Evolutionary conservation across 2,888 invertebrate species (phyloP), one percentile per base, ranked within the genome.

Genomic region (Amaurobius ferox): DNA sequence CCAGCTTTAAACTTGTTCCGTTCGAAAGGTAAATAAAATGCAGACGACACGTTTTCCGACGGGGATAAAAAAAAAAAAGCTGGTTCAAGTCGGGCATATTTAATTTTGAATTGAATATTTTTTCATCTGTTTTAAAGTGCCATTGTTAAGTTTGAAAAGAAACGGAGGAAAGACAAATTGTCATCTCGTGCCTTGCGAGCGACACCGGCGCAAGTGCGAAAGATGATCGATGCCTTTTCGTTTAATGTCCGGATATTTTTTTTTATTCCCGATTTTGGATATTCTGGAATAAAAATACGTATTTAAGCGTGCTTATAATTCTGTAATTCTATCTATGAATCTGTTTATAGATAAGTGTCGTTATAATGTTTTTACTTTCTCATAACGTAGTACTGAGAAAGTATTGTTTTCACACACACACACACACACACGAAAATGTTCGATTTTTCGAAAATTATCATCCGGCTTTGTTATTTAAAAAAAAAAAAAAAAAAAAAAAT

Each of bases 81-180:
- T 9, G 9, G 5, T 9, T 2, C 19, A 23, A 7, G 5, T 55
- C 55, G 23, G 19, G 19, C 23, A 55, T 55, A 55, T 55, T 55
- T 55, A 55, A 55, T 55, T 55, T 23, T 55, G 23, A 23, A 55
- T 55, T 55, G 19, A 55, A 55, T 55, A 55, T 55, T 44, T 44
- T 44, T 44, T 44, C 44, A 44, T 44, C 44, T 44, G 16, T 55
- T 55, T 55, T 55, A 23, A 55, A 55, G 55, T 55, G 55, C 55
- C 55, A 55, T 55, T 55, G 55, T 55, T 55, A 55, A 55, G 23
- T 55, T 23, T 55, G 55, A 55, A 55, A 55, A 16, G 16, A 55
- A 55, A 55, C 1, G 55, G 19, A 23, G 55, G 23, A 55, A 55
- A 55, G 55, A 55, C 55, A 55, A 55, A 55, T 55, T 23, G 55